phyloP scores from a whole-genome alignment of 2,888 invertebrate genomes.

The Epistrophella euchroma region DNA sequence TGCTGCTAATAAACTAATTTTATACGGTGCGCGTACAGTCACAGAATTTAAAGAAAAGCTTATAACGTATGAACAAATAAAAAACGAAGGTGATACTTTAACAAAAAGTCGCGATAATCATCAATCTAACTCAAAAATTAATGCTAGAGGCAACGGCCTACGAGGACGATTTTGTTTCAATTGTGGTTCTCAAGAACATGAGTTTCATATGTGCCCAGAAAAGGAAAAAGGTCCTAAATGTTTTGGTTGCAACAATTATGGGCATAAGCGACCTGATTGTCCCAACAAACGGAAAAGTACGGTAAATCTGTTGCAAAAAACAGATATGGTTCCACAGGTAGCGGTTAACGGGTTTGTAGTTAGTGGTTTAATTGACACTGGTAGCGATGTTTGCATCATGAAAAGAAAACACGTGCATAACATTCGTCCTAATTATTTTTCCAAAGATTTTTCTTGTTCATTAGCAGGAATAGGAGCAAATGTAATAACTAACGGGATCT shows the following conservation, averaged over 20 bases:
- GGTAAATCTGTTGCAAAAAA: conserved; percentile 36
- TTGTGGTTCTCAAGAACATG: conserved; percentile 27
- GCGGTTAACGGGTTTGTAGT: conserved; percentile 21
- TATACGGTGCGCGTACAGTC: conserved; percentile 39
- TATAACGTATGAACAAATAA: conserved; percentile 47
- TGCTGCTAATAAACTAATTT: conserved; percentile 37
- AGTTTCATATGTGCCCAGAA: conserved; percentile 34
- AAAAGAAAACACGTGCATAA: conserved; percentile 19
- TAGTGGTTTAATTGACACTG: conserved; percentile 23
- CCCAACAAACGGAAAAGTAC: too few species aligned
- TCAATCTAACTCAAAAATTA: background rate
- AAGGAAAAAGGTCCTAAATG: conserved; percentile 35
- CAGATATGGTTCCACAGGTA: conserved; percentile 34
- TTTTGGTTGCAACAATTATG: conserved; percentile 29
- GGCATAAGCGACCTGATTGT: too few species aligned
- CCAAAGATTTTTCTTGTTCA: conserved; percentile 27
- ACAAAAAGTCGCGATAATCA: background rate
- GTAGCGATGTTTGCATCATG: conserved; percentile 35
- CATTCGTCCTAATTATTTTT: conserved; percentile 22
- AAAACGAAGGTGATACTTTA: conserved; percentile 12
- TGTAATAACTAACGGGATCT: too few species aligned
- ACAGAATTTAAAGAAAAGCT: conserved; percentile 43
- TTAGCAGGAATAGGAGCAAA: too few species aligned
- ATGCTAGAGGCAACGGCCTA: background rate
- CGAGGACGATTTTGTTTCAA: conserved; percentile 18